phyloP scores from a whole-genome alignment of 2,797 vertebrate genomes.

The Octomys mimax region DNA sequence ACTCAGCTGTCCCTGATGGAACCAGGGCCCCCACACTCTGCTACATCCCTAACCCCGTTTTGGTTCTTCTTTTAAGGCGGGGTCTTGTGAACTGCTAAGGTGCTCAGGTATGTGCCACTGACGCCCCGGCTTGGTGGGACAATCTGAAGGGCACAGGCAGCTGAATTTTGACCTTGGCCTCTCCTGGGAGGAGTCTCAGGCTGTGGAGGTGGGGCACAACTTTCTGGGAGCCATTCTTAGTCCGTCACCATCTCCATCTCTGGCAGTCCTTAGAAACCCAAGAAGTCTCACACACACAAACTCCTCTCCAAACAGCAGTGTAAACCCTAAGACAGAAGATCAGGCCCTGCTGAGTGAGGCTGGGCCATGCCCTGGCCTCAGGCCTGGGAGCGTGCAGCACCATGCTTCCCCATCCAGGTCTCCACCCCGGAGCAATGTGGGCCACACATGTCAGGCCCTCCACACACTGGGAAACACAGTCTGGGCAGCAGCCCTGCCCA shows the following conservation, averaged over 20 bases:
- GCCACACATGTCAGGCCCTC: no score
- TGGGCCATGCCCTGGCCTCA: no score
- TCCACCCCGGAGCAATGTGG: no score
- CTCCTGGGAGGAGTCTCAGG: neutral
- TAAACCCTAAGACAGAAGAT: neutral
- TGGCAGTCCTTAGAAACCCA: neutral
- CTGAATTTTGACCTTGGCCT: neutral
- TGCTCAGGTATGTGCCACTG: neutral
- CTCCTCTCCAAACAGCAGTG: neutral
- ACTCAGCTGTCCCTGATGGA: neutral
- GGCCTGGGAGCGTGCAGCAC: no score
- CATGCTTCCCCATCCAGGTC: neutral
- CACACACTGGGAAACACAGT: no score
- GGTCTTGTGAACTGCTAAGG: neutral
- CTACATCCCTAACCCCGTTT: neutral
- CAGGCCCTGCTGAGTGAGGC: no score
- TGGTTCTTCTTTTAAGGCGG: neutral
- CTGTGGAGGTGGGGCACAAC: neutral
- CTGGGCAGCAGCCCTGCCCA: no score
- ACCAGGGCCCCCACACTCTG: neutral
- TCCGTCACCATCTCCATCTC: neutral
- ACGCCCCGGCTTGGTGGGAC: neutral
- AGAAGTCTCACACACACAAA: neutral
- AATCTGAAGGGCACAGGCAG: neutral
- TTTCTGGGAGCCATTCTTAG: neutral